A percentile compares a stretch with the other conserved stretches of the same genome.
Evolutionary conservation across 2,797 vertebrate species (phyloP).

Genomic region (Scolopax bukidnonensis): DNA sequence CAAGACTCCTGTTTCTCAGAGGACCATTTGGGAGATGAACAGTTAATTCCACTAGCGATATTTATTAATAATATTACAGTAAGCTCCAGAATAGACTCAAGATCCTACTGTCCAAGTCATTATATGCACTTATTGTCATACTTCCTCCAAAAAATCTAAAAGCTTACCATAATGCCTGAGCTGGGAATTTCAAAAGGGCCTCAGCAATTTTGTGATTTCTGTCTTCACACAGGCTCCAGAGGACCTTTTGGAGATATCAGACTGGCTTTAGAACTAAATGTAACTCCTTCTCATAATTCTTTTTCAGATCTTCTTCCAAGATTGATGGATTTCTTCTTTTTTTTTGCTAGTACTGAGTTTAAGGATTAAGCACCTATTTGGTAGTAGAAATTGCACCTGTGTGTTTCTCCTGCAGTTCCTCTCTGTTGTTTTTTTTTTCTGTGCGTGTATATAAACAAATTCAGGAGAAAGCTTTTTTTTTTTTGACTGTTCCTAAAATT

Average conservation of each 20-base stretch:
- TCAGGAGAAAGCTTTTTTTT: neutral
- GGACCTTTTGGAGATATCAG: neutral
- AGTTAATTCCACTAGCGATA: neutral
- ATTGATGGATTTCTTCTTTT: neutral
- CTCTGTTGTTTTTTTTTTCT: neutral
- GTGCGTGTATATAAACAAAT: fast-evolving
- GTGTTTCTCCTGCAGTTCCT: neutral
- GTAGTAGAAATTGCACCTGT: neutral
- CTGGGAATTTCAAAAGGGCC: neutral
- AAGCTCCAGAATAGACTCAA: neutral
- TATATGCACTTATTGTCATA: neutral
- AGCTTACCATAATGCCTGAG: neutral
- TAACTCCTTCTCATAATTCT: neutral
- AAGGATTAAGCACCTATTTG: neutral
- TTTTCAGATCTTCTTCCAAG: neutral
- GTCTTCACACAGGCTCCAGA: neutral
- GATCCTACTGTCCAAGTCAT: neutral
- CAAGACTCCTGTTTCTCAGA: neutral
- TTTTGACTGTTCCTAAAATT: neutral
- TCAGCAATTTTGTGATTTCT: neutral
- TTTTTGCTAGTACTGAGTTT: neutral
- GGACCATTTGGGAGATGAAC: neutral
- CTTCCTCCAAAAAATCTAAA: neutral
- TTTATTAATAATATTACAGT: neutral
- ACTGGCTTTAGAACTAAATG: neutral